Conservation (phyloP, 1,140 invertebrate species). For the Orchestia grillus region DNA sequence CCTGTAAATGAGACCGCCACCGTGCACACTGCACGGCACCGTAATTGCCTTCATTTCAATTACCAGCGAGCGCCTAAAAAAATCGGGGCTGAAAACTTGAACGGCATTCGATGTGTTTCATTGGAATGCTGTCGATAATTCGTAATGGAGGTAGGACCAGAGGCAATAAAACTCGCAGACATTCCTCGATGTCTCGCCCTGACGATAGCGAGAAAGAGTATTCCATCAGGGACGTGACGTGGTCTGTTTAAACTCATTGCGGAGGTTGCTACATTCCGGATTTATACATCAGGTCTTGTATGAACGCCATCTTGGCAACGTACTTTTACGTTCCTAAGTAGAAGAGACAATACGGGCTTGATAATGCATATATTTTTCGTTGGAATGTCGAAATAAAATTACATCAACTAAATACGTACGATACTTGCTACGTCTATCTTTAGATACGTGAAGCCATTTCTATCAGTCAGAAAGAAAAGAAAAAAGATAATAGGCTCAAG, state of each 20-base stretch:
- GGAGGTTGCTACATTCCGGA: not conserved
- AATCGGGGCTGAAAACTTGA: not conserved
- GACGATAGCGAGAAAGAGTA: not conserved
- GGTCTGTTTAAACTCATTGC: not conserved
- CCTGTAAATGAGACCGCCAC: not conserved
- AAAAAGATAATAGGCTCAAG: not conserved
- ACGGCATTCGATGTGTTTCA: not conserved
- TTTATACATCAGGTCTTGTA: not conserved
- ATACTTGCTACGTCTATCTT: not conserved
- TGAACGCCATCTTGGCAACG: not conserved
- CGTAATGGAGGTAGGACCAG: not conserved
- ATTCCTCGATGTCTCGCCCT: not conserved
- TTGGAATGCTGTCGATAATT: slow-evolving; percentile 37
- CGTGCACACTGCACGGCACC: not conserved
- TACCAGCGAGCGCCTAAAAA: not conserved
- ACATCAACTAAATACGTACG: not conserved
- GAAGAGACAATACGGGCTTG: not conserved
- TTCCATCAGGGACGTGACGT: not conserved
- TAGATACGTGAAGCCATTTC: not conserved
- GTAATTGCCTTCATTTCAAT: slow-evolving; percentile 20
- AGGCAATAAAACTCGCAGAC: not conserved
- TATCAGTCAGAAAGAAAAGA: not conserved
- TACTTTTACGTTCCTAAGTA: not conserved
- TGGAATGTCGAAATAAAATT: not conserved
- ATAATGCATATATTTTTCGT: not conserved